A percentile compares a stretch with the other conserved stretches of the same genome.
Conservation (phyloP, 2,888 invertebrate genomes). For the Argyra leucocephala region DNA sequence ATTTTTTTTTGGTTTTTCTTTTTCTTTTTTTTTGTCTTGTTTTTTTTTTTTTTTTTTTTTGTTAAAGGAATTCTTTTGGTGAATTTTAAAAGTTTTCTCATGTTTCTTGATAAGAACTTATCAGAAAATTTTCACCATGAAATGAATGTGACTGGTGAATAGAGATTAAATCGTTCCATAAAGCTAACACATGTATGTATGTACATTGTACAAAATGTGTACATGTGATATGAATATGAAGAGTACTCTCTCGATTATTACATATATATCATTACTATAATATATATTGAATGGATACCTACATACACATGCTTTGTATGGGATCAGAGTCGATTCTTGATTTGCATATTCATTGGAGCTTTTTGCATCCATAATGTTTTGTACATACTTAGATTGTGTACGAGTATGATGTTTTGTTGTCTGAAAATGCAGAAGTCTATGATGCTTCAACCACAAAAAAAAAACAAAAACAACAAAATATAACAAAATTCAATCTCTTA, state of each 20-base stretch:
- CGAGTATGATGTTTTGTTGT: too few relatives aligned
- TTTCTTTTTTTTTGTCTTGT: too few relatives aligned
- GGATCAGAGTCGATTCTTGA: background rate
- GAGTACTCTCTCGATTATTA: too few relatives aligned
- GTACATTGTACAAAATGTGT: background rate
- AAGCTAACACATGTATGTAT: background rate
- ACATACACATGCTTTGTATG: background rate
- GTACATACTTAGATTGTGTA: too few relatives aligned
- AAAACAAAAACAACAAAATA: too few relatives aligned
- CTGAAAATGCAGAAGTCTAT: too few relatives aligned
- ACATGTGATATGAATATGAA: background rate
- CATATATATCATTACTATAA: background rate
- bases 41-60: conserved; percentile 1
- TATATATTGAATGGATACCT: background rate
- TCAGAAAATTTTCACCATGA: conserved; percentile 5
- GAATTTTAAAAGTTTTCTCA: conserved; percentile 12
- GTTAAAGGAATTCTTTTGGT: background rate
- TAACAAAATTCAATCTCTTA: too few relatives aligned
- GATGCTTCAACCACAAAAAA: too few relatives aligned
- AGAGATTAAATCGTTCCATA: conserved; percentile 7
- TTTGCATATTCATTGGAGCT: too few relatives aligned
- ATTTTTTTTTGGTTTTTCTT: too few relatives aligned
- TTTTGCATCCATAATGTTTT: too few relatives aligned
- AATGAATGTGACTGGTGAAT: conserved; percentile 7
- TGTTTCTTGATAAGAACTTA: conserved; percentile 10